Evolutionary conservation across 2,797 vertebrate genomes (phyloP).

Genomic region (Cossypha dichroa): DNA sequence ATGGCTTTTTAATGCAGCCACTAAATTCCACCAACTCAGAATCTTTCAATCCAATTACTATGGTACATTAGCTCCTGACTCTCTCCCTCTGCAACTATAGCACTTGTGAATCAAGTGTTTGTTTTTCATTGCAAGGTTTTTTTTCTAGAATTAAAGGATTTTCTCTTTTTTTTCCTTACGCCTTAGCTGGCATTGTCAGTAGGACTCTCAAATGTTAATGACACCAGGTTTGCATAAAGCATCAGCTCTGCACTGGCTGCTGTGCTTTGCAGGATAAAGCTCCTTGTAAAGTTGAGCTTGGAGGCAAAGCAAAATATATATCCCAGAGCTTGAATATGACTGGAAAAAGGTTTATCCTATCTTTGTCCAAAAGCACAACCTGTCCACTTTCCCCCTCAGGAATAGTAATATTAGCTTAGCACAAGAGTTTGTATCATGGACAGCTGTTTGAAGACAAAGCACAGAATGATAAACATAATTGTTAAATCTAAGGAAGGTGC

Average conservation of each 20-base stretch:
- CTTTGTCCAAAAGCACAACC: not conserved
- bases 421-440: not conserved
- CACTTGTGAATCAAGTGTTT: conserved; percentile 56
- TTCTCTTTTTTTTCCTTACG: not conserved
- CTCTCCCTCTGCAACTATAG: conserved; percentile 14
- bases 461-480: not conserved
- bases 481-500: not conserved
- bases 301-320: not conserved
- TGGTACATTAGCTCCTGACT: conserved; percentile 68
- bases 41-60: conserved; percentile 70
- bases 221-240: not conserved
- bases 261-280: conserved; percentile 3
- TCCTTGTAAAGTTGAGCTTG: not conserved
- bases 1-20: conserved; percentile 61
- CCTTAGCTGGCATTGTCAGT: conserved; percentile 1
- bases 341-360: not conserved
- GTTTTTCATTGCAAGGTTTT: conserved; percentile 42
- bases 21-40: conserved; percentile 59
- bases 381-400: not conserved
- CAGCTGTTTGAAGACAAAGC: not conserved
- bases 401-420: fast-evolving
- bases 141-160: conserved; percentile 21
- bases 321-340: not conserved
- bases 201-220: conserved; percentile 7
- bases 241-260: not conserved